phyloP scores from a whole-genome alignment of 2,113 vertebrate species.

The Suncus etruscus region DNA sequence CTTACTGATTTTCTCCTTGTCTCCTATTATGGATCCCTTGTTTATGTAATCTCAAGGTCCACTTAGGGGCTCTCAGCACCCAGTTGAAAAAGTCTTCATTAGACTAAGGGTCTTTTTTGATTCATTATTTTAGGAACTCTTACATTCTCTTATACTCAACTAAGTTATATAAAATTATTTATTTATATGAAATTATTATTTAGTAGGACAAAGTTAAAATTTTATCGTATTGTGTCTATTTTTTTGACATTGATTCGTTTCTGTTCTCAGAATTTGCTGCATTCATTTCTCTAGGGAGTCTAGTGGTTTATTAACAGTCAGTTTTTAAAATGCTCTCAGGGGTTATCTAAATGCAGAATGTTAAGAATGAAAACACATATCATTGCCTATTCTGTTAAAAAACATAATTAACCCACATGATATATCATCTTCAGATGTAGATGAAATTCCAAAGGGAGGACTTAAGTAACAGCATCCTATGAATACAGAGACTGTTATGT shows the following conservation, averaged over 20 bases:
- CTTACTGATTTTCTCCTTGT: no score
- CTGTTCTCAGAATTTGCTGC: constrained; percentile 42
- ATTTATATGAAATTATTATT: background rate
- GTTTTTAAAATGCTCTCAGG: constrained; percentile 66
- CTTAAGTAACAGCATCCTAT: background rate
- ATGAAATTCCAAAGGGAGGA: constrained; percentile 50
- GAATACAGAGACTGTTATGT: background rate
- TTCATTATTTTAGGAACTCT: background rate
- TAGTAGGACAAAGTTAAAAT: constrained; percentile 16
- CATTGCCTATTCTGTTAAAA: constrained; percentile 59
- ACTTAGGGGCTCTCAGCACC: background rate
- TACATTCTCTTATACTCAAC: background rate
- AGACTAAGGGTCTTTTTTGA: background rate
- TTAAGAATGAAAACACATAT: constrained; percentile 55
- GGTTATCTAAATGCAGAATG: constrained; percentile 66
- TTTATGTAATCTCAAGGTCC: no score
- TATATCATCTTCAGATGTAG: constrained; percentile 37
- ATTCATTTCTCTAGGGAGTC: constrained; percentile 65
- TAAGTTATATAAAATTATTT: background rate
- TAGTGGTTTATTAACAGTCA: constrained; percentile 65
- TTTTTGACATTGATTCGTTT: constrained; percentile 55
- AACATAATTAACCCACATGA: constrained; percentile 59
- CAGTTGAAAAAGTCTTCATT: background rate
- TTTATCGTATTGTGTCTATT: constrained; percentile 44
- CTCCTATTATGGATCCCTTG: no score